Base-by-base conservation (phyloP, 2,797 vertebrate species). In the Esox lucius region DNA sequence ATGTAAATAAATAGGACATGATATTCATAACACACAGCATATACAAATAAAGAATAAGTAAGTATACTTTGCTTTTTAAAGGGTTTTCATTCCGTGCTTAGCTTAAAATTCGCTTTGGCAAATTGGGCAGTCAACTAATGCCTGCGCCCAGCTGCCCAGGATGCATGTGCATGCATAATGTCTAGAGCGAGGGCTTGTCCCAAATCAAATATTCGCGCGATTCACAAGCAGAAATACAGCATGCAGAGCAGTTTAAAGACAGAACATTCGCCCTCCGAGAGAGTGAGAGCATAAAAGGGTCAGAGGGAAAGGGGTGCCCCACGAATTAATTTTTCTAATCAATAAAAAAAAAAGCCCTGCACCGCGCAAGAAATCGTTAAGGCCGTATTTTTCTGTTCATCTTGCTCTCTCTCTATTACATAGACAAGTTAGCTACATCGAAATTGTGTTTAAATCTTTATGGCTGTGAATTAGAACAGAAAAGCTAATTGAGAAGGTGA, bases 121-220 rank as follows among this genome's bases (percentile, higher is more conserved):
- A 16, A 64, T 0, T 16, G 5, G 12, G 35, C 53, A 64, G 17
- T 56, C 62, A 67, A 6, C 48, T 19, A 73, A 75, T 35, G 66
- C n/a, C 19, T 28, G 77, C 19, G 75, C n/a, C 48, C 16, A 17
- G 72, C 49, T 65, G 75, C 68, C 48, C 70, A 68, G 70, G 67
- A 68, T 72, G 78, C 77, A 78, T 77, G 80, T 53, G 75, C 13
- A 56, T 85, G 71, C 75, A 81, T 83, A 85, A 74, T 84, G 69
- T 67, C 53, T n/a, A 69, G 59, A 72, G 68, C 28, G 33, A 28
- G 31, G 53, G 68, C 88, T 84, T 80, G 80, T 89, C 83, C 75
- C 79, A 75, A 92, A 88, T 92, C 91, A 90, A 94, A 93, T 89
- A 90, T 90, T 93, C 91, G 90, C 92, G 93, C 91, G 90, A 85